A percentile compares a stretch with the other conserved stretches of the same genome.
Conservation (phyloP, 2,113 vertebrate genomes). For the Solea senegalensis region DNA sequence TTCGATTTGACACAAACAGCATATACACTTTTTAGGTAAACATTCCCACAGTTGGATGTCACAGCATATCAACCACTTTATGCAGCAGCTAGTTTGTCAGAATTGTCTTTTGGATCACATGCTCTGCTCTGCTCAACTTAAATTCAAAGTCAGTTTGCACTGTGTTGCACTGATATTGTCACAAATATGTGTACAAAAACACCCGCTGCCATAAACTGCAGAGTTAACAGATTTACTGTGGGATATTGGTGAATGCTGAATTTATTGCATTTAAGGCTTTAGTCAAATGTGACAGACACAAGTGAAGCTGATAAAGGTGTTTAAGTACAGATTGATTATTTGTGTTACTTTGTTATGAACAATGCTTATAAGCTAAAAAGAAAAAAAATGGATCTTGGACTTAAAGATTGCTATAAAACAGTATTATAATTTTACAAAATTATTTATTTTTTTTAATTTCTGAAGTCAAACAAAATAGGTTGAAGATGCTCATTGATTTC, state of each 20-base stretch:
- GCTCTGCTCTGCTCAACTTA: conserved; percentile 19
- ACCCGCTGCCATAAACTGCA: conserved; percentile 23
- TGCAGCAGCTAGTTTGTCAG: conserved; percentile 22
- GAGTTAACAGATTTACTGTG: conserved; percentile 22
- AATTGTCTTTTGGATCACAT: conserved; percentile 1
- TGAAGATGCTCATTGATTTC: conserved; percentile 31
- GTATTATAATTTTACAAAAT: not conserved
- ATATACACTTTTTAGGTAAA: conserved; percentile 4
- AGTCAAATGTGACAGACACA: not conserved
- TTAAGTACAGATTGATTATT: no score
- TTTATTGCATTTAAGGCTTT: conserved; percentile 6
- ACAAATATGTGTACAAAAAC: conserved; percentile 1
- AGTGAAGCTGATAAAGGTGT: not conserved
- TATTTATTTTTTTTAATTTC: no score
- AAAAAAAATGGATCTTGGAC: no score
- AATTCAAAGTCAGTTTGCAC: conserved; percentile 15
- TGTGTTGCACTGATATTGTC: not conserved
- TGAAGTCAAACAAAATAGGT: not conserved
- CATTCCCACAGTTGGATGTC: conserved; percentile 19
- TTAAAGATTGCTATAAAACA: no score
- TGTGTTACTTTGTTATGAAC: no score
- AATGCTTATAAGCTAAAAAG: no score
- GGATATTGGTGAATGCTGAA: conserved; percentile 8
- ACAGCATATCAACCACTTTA: not conserved
- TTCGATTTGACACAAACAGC: conserved; percentile 5